Evolutionary conservation across 2,797 vertebrate species (phyloP).

Genomic region (Orientallactaga sibirica): DNA sequence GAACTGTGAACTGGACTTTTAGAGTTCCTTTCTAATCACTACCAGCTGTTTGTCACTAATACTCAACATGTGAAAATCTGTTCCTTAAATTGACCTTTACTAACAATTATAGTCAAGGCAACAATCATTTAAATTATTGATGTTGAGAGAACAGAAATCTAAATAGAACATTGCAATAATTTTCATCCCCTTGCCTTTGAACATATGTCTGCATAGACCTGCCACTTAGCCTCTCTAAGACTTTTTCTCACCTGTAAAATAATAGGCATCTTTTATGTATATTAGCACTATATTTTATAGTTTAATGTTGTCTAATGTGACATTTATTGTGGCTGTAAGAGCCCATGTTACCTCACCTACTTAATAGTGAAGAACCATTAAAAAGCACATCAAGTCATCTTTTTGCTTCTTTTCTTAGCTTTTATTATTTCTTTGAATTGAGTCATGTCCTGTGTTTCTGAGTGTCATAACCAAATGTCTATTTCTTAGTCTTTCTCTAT

Average conservation of each 20-base stretch:
- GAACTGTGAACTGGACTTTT: neutral
- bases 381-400: neutral
- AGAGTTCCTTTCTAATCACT: neutral
- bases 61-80: neutral
- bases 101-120: slow-evolving; percentile 35
- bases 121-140: slow-evolving; percentile 25
- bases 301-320: neutral
- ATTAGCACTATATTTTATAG: neutral
- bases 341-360: neutral
- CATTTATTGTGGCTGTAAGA: neutral
- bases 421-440: neutral
- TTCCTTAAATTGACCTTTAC: slow-evolving; percentile 41
- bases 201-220: neutral
- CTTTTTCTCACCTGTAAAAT: slow-evolving; percentile 21
- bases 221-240: neutral
- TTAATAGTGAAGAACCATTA: slow-evolving; percentile 24
- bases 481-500: neutral
- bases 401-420: slow-evolving; percentile 15
- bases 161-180: neutral
- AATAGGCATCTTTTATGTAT: neutral
- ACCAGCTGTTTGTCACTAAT: neutral
- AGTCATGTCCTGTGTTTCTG: slow-evolving; percentile 17
- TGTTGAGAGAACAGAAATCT: neutral
- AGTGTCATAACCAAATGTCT: slow-evolving; percentile 17
- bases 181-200: slow-evolving; percentile 4